Evolutionary conservation across 2,888 invertebrate genomes (phyloP).

Genomic region (Labia minor): DNA sequence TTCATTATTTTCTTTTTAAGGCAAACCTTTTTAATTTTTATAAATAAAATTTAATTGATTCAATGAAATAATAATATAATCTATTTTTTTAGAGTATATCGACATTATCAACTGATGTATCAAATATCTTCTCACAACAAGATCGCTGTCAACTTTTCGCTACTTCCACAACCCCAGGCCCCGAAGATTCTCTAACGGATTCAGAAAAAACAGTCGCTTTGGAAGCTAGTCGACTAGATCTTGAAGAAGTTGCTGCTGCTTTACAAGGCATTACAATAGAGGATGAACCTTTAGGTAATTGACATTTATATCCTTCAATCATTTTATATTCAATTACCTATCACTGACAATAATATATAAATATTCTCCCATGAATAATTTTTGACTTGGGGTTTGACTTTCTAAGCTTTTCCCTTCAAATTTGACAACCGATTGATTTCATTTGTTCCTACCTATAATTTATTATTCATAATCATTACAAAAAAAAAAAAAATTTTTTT

Average conservation of each 20-base stretch:
- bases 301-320: slow-evolving; percentile 4
- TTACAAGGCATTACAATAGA: slow-evolving; percentile 28
- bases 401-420: no score
- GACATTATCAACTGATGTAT: background rate
- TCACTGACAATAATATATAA: background rate
- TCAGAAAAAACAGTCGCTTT: slow-evolving; percentile 21
- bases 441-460: no score
- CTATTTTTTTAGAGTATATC: background rate
- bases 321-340: background rate
- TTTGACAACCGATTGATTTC: no score
- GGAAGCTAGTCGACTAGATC: slow-evolving; percentile 18
- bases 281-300: slow-evolving; percentile 17
- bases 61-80: no score
- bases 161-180: slow-evolving; percentile 29
- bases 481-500: no score
- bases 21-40: no score
- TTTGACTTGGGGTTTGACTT: no score
- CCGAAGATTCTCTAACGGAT: slow-evolving; percentile 29
- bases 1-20: no score
- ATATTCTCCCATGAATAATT: background rate
- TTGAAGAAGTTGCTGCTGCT: slow-evolving; percentile 36
- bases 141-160: slow-evolving; percentile 27
- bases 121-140: slow-evolving; percentile 22
- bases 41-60: no score
- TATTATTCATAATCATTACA: no score